These are phyloP conservation scores for Dipodomys ordii DNA, from an alignment of 2,113 vertebrate genomes.

Conservation along the genomic window DNA sequence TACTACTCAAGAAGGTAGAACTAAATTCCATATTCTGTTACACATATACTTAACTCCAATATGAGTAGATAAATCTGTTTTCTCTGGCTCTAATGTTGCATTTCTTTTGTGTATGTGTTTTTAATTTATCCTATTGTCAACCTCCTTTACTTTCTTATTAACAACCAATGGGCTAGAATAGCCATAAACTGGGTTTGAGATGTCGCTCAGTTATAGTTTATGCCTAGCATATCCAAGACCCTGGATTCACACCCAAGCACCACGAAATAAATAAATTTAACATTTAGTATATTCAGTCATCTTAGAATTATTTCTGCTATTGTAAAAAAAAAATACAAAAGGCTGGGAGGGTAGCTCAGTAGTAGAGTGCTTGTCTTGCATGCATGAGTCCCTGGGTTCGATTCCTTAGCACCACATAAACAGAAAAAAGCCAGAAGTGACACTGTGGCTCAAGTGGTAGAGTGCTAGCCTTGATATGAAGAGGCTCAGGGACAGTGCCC, in stretches of 20 bases:
- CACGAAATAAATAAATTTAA: slow-evolving; percentile 6
- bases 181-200: background rate
- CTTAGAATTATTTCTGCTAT: slow-evolving; percentile 44
- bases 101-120: slow-evolving; percentile 33
- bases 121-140: slow-evolving; percentile 23
- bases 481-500: no score
- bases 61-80: slow-evolving; percentile 19
- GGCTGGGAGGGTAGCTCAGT: no score
- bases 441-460: no score
- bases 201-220: background rate
- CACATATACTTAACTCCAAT: background rate
- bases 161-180: slow-evolving; percentile 39
- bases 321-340: slow-evolving; percentile 58
- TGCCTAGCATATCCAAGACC: background rate
- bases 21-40: slow-evolving; percentile 50
- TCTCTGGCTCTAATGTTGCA: slow-evolving; percentile 1
- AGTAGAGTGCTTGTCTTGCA: no score
- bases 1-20: slow-evolving; percentile 39
- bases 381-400: no score
- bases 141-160: slow-evolving; percentile 16
- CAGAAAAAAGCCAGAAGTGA: no score
- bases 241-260: background rate
- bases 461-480: no score
- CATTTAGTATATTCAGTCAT: background rate
- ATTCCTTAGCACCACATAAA: no score